Base-by-base conservation (phyloP, 2,113 vertebrate genomes). In the Chaenocephalus aceratus region DNA sequence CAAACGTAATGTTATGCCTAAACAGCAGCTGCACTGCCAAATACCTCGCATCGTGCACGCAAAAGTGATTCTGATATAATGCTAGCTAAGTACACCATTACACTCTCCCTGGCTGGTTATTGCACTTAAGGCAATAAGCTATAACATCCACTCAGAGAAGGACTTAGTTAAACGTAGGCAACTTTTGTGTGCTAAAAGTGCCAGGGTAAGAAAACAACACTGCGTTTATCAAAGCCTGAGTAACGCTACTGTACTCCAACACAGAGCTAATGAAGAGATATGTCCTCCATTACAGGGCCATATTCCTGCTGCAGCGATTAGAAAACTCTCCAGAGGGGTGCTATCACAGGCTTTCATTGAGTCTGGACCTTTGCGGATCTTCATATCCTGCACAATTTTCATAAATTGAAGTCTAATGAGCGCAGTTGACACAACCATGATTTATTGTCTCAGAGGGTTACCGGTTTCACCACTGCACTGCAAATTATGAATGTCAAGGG, bases 391-490 rank as follows among this genome's bases (percentile, higher is more conserved):
- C 91, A 87, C 89, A 89, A 88, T 94, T 92, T 93, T 93, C 92
- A 91, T 92, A 94, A 94, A 94, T 94, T 91, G 91, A 92, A 91
- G 91, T 87, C 89, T 94, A 93, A 94, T 94, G 92, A 94, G 93
- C 84, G 44, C 79, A 86, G 84, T 91, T 93, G 93, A 94, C 94
- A 92, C 90, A 92, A 92, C 87, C 66, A 75, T 89, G 93, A 94
- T 94, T 92, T 93, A 94, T 94, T 85, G 89, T 94, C 92, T 91
- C 89, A 6, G 80, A 89, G 85, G 88, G 88, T 90, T 87, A 91
- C 86, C 89, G 91, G 90, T 93, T 92, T 87, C 82, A 86, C 88
- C 89, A 72, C 77, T 67, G 85, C 88, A 70, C 82, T 72, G 92
- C 79, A 89, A 91, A 94, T 94, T 89, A 88, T 87, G 84, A 86